Percentiles rank a stretch among this genome's conserved stretches.
Evolutionary conservation across 2,113 vertebrate genomes (phyloP).

Genomic region (Rhineura floridana): DNA sequence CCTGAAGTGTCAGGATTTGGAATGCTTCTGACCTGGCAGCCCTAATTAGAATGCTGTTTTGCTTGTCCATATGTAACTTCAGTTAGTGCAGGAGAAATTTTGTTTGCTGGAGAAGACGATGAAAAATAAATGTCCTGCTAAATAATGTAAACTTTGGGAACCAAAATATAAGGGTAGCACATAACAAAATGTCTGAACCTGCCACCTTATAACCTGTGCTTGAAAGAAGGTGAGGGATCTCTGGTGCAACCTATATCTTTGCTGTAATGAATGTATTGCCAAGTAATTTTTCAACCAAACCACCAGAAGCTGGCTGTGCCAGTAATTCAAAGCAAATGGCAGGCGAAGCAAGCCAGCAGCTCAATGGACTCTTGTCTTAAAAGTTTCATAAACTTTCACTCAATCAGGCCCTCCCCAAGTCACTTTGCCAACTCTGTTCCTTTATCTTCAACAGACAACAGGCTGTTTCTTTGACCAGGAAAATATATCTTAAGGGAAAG

Average conservation of each 20-base stretch:
- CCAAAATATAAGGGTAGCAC: background rate
- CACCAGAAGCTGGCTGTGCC: background rate
- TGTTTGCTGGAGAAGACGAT: background rate
- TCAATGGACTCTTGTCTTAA: constrained; percentile 23
- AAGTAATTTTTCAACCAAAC: constrained; percentile 22
- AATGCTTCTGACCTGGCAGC: too few species aligned
- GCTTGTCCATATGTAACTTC: background rate
- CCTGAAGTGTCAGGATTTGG: too few species aligned
- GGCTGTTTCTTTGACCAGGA: constrained; percentile 8
- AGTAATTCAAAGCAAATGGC: background rate
- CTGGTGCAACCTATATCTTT: constrained; percentile 3
- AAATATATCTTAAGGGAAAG: background rate
- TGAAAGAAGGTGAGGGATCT: constrained; percentile 11
- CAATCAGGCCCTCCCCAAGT: constrained; percentile 6
- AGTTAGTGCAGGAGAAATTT: background rate
- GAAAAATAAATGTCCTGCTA: background rate
- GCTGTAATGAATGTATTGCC: background rate
- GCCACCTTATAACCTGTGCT: background rate
- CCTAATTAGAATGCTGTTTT: background rate
- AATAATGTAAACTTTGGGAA: background rate
- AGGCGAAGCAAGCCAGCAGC: background rate
- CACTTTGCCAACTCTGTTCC: constrained; percentile 11
- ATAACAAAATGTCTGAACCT: constrained; percentile 7
- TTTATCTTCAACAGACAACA: constrained; percentile 36
- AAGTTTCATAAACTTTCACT: constrained; percentile 41